Conservation (phyloP, 1,140 invertebrate species). For the Drosophila simulans region DNA sequence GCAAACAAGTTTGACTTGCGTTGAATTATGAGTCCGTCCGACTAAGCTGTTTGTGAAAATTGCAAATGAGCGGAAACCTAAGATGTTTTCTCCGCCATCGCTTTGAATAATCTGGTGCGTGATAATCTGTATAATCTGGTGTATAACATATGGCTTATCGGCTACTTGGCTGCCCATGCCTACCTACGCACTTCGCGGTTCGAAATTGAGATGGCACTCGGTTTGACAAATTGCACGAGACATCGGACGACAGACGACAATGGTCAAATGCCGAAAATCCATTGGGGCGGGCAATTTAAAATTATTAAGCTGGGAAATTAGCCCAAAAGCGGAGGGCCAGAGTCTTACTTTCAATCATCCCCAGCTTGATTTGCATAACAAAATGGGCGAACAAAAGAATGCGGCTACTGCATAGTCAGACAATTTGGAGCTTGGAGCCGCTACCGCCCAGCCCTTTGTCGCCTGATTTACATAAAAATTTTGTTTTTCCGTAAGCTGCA, state of each 20-base stretch:
- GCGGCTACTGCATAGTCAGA: slow-evolving; percentile 73
- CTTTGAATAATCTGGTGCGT: slow-evolving; percentile 19
- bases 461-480: slow-evolving; percentile 73
- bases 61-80: slow-evolving; percentile 52
- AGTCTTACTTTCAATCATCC: slow-evolving; percentile 72
- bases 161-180: slow-evolving; percentile 37
- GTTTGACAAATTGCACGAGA: slow-evolving; percentile 69
- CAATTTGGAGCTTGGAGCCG: slow-evolving; percentile 70
- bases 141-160: slow-evolving; percentile 39
- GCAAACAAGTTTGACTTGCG: slow-evolving; percentile 43
- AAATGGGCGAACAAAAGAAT: slow-evolving; percentile 78
- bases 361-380: slow-evolving; percentile 71
- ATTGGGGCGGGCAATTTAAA: slow-evolving; percentile 67
- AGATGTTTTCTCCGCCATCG: slow-evolving; percentile 35
- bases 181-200: slow-evolving; percentile 50
- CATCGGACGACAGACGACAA: slow-evolving; percentile 23
- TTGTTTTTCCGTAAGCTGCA: slow-evolving; percentile 63
- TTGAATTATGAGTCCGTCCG: slow-evolving; percentile 49
- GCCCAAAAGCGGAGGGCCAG: slow-evolving; percentile 46
- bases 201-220: slow-evolving; percentile 50
- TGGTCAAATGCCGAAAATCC: slow-evolving; percentile 39
- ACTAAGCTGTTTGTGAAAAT: slow-evolving; percentile 51
- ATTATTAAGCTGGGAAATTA: slow-evolving; percentile 71
- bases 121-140: slow-evolving; percentile 12
- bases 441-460: slow-evolving; percentile 22